A percentile compares a stretch with the other conserved stretches of the same genome.
Conservation (phyloP, 2,113 vertebrate genomes). For the Psettodes erumei region DNA sequence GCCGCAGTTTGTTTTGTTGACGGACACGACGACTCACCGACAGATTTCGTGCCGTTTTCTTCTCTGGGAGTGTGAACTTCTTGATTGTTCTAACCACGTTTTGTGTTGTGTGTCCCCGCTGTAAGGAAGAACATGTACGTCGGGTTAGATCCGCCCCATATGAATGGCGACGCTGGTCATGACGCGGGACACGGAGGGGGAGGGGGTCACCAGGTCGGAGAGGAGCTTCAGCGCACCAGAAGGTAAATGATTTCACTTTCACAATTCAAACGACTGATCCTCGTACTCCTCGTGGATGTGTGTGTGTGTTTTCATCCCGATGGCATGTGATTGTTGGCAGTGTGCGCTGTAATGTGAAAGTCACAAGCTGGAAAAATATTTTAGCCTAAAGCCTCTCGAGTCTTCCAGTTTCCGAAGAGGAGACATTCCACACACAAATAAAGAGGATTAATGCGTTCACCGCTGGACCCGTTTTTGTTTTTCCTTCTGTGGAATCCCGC, state of each 20-base stretch:
- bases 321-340: not conserved
- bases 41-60: not conserved
- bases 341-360: not conserved
- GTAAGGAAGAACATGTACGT: constrained; percentile 94
- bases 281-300: not conserved
- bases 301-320: constrained; percentile 5
- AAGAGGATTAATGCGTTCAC: too few relatives aligned
- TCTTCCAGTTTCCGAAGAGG: not conserved
- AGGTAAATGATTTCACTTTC: constrained; percentile 76
- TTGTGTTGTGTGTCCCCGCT: not conserved
- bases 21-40: not conserved
- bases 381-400: not conserved
- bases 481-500: not conserved
- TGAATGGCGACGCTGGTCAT: constrained; percentile 92
- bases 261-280: not conserved
- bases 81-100: not conserved
- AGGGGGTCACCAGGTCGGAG: constrained; percentile 89
- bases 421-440: constrained; percentile 7
- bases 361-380: not conserved
- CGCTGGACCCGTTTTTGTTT: too few relatives aligned
- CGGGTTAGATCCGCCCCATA: constrained; percentile 88
- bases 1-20: not conserved
- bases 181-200: constrained; percentile 85
- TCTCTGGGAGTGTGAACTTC: too few relatives aligned
- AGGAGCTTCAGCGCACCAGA: constrained; percentile 91